A percentile compares a stretch with the other conserved stretches of the same genome.
phyloP scores from a whole-genome alignment of 64 coral and sea anemone species.

The Actinia tenebrosa region DNA sequence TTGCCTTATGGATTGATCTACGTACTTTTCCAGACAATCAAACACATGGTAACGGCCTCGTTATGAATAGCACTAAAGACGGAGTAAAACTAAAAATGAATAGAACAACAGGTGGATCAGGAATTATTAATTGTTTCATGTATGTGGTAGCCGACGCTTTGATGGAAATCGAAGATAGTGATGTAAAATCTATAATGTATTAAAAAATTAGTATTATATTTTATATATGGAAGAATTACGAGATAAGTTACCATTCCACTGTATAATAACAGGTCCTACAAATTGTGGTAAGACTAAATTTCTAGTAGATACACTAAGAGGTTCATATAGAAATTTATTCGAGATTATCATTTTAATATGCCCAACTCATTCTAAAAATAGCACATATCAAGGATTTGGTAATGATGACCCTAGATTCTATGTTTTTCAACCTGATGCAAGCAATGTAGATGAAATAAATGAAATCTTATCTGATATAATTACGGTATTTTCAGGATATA shows the following conservation, averaged over 20 bases:
- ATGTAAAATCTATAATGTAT: background rate
- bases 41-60: background rate
- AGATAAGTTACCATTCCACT: too few relatives aligned
- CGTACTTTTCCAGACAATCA: background rate
- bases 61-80: slow-evolving; percentile 2
- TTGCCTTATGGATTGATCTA: slow-evolving; percentile 12
- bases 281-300: slow-evolving; percentile 29
- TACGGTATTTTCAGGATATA: background rate
- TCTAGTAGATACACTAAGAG: background rate
- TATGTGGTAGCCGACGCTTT: slow-evolving; percentile 5
- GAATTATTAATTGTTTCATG: background rate
- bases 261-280: slow-evolving; percentile 18
- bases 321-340: too few relatives aligned
- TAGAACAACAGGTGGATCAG: background rate
- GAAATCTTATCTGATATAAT: background rate
- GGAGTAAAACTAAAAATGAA: slow-evolving; percentile 28
- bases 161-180: slow-evolving; percentile 1
- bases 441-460: slow-evolving; percentile 12
- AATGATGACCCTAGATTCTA: background rate
- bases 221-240: slow-evolving; percentile 23
- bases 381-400: slow-evolving; percentile 19
- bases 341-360: slow-evolving; percentile 5
- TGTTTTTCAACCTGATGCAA: background rate
- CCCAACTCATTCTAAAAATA: slow-evolving; percentile 13
- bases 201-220: background rate